Conservation (phyloP, 2,113 vertebrate species). For the Carollia perspicillata region DNA sequence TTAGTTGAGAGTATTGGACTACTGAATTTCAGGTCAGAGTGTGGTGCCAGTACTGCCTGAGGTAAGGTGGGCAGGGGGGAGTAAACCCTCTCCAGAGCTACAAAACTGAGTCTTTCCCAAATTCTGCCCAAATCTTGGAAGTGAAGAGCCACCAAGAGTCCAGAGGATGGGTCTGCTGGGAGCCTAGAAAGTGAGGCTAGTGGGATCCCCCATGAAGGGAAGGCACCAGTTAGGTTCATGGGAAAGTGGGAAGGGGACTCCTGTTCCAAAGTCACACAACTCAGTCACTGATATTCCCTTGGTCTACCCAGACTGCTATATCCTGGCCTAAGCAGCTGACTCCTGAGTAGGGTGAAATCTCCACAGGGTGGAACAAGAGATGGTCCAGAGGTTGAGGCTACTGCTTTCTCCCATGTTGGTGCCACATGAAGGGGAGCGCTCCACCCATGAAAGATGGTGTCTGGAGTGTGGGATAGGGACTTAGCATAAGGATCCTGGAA, state of each 20-base stretch:
- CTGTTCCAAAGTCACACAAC: background rate
- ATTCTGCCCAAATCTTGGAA: background rate
- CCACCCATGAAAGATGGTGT: background rate
- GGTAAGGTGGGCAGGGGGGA: too few species aligned
- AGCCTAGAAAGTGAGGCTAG: background rate
- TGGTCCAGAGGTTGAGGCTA: background rate
- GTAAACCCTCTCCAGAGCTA: background rate
- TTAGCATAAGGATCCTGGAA: background rate
- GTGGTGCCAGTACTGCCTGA: too few species aligned
- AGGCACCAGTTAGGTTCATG: background rate
- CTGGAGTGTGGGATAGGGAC: background rate
- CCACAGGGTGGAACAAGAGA: background rate
- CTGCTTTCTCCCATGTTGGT: background rate
- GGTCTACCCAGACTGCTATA: background rate
- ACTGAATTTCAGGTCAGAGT: too few species aligned
- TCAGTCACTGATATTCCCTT: background rate
- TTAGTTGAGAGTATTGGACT: too few species aligned
- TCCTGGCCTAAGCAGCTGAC: background rate
- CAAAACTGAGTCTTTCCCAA: background rate
- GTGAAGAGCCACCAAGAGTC: background rate
- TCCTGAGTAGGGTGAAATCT: background rate
- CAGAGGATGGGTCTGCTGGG: background rate
- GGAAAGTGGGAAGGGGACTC: background rate
- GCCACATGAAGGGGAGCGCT: background rate
- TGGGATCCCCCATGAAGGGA: background rate